Base-by-base conservation (phyloP, 2,888 invertebrate genomes). In the Acrobasis consociella region DNA sequence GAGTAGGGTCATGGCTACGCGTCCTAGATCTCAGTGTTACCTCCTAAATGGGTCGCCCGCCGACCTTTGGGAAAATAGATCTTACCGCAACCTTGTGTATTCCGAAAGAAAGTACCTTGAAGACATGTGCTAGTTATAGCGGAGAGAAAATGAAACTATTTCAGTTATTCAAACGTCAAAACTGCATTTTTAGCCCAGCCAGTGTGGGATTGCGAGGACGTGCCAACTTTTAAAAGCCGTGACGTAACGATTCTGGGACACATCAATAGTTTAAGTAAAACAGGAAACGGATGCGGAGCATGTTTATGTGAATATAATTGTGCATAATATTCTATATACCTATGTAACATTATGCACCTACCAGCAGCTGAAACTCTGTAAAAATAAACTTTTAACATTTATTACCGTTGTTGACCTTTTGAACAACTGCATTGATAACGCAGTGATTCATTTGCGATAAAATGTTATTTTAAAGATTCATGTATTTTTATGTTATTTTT, bases 21-120 rank as follows among this genome's bases (percentile, higher is more conserved):
- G 78, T 64, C 76, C 77, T 71, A 79, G 63, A 77, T 81, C 65
- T 42, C 67, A 64, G 65, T 65, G 75, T 68, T 73, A 73, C 69
- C 74, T 75, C 69, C 66, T 55, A 83, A 78, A 74, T 75, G 67
- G 77, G 78, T 76, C 78, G 74, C 64, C 38, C 49, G 58, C 55
- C 60, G 74, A 75, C 81, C 81, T 83, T 80, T 72, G 62, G 46
- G 46, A 46, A 46, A 46, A 46, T 46, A 46, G 46, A 46, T 46
- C 5, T 46, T 1, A 46, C 1, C 13, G n/a, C 5, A 13, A n/a
- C 46, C 46, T 46, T 46, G 46, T n/a, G n/a, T 46, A n/a, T 46
- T n/a, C 10, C 46, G 3, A 46, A 46, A 46, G 1, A 46, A 46
- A 46, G 46, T 46, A 46, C 46, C 46, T 46, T 46, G 46, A 13